A percentile compares a stretch with the other conserved stretches of the same genome.
phyloP scores from a whole-genome alignment of 2,113 vertebrate species.

The Notarius quadriscutis region DNA sequence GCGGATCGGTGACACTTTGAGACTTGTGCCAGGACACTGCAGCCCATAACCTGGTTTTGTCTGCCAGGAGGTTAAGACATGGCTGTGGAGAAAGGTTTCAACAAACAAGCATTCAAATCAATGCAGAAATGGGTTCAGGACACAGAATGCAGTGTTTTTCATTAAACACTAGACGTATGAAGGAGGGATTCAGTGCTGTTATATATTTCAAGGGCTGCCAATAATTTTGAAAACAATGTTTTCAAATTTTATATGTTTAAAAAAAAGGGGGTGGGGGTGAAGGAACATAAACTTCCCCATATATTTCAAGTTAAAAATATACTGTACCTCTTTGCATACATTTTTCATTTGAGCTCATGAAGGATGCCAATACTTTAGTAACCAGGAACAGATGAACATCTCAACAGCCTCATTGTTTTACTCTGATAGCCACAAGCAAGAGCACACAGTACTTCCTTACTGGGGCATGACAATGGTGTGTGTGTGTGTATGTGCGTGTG shows the following conservation, averaged over 20 bases:
- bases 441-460: background rate
- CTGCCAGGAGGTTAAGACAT: background rate
- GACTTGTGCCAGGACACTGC: background rate
- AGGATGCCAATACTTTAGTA: background rate
- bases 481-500: slow-evolving; percentile 8
- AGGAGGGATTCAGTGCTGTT: background rate
- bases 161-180: background rate
- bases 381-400: background rate
- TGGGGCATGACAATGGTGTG: background rate
- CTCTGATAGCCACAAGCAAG: background rate
- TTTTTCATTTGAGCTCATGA: background rate
- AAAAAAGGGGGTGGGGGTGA: background rate
- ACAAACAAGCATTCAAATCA: background rate
- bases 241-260: too few species aligned
- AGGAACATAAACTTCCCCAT: background rate
- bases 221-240: background rate
- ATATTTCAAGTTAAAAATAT: too few species aligned
- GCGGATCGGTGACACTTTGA: background rate
- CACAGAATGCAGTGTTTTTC: background rate
- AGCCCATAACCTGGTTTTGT: background rate
- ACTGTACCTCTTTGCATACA: background rate
- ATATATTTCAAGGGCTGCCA: background rate
- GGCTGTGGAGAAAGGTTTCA: background rate
- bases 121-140: background rate
- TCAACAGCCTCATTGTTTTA: background rate